Percentiles rank a stretch among this genome's conserved stretches.
These are phyloP conservation scores for Xerus rutilus DNA, from an alignment of 2,797 vertebrate genomes.

Conservation along the genomic window DNA sequence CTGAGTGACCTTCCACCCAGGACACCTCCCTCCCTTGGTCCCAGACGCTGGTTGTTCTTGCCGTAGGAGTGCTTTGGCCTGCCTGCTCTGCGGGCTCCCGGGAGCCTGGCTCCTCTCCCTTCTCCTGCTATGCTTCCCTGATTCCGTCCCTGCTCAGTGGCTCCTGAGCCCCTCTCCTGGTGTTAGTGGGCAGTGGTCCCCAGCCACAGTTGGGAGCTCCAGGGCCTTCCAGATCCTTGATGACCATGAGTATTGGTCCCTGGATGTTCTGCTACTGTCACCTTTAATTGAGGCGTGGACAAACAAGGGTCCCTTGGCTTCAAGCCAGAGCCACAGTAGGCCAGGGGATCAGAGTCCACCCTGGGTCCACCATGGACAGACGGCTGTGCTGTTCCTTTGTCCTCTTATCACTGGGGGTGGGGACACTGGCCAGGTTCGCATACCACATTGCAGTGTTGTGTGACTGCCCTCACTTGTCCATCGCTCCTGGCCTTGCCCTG, in stretches of 20 bases:
- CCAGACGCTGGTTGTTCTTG: not conserved
- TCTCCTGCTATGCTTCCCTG: not conserved
- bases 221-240: not conserved
- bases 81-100: accelerated
- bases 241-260: not conserved
- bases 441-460: not conserved
- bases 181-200: not conserved
- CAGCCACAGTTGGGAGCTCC: not conserved
- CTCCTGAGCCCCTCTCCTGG: not conserved
- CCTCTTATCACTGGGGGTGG: not conserved
- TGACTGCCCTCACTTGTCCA: not conserved
- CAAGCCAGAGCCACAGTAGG: accelerated
- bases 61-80: accelerated
- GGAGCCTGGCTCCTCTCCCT: accelerated
- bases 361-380: accelerated
- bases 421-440: accelerated
- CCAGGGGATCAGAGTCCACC: not conserved
- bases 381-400: not conserved
- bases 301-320: no score
- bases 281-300: not conserved
- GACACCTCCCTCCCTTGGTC: accelerated
- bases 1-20: accelerated
- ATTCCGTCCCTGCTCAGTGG: accelerated
- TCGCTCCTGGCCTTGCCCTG: not conserved
- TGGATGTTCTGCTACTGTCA: not conserved